A percentile compares a stretch with the other conserved stretches of the same genome.
phyloP scores from a whole-genome alignment of 2,797 vertebrate species.

The Somateria mollissima region DNA sequence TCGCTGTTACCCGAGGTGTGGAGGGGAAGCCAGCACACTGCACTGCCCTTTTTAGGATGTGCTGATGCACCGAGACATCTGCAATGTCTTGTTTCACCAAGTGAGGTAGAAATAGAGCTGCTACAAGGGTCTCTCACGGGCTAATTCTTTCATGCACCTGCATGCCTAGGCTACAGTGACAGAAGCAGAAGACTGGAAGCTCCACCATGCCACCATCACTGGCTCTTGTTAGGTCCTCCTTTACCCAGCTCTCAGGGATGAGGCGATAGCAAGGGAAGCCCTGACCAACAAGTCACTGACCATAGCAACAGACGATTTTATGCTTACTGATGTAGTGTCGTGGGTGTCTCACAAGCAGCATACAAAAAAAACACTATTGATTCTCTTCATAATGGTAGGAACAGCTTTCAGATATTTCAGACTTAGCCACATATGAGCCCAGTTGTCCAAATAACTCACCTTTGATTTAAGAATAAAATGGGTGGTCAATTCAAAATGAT shows the following conservation, averaged over 20 bases:
- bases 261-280: background rate
- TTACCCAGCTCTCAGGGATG: background rate
- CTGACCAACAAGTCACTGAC: background rate
- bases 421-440: background rate
- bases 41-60: background rate
- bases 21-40: background rate
- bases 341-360: background rate
- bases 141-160: background rate
- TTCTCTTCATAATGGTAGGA: background rate
- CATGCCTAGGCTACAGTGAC: background rate
- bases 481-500: background rate
- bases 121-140: background rate
- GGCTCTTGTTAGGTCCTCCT: background rate
- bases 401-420: background rate
- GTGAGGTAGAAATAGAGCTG: background rate
- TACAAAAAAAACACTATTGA: background rate
- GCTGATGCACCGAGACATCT: background rate
- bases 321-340: background rate
- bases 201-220: background rate
- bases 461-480: background rate
- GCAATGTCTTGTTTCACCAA: background rate
- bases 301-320: background rate
- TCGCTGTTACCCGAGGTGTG: background rate
- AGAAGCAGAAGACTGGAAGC: background rate
- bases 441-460: background rate